These are phyloP conservation scores for Urocolius indicus DNA, from an alignment of 2,113 vertebrate genomes.

Conservation along the genomic window DNA sequence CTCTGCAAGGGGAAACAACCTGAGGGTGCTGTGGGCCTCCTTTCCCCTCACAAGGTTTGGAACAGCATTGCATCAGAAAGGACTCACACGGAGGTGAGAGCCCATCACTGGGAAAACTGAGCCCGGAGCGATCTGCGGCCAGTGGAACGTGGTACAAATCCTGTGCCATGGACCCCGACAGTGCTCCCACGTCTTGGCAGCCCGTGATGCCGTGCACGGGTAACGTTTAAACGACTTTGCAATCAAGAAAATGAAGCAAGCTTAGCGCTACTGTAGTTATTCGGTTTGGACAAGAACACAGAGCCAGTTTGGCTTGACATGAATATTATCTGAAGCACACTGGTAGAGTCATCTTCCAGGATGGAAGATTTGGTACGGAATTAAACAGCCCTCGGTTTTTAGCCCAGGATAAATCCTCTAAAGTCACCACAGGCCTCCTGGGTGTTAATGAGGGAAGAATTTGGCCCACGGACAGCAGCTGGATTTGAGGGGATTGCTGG, in stretches of 20 bases:
- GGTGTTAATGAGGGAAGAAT: not conserved
- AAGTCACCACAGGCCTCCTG: not conserved
- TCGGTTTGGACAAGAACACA: accelerated
- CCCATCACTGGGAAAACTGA: not conserved
- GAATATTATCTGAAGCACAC: not conserved
- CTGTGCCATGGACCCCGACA: accelerated
- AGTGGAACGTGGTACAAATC: accelerated
- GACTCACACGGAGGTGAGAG: accelerated
- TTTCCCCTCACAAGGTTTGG: too few species aligned
- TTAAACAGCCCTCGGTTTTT: not conserved
- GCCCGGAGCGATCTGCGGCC: not conserved
- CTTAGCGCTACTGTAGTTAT: not conserved
- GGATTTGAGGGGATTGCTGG: not conserved
- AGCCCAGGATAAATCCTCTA: not conserved
- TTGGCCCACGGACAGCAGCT: not conserved
- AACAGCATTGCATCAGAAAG: accelerated
- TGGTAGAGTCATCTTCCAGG: not conserved
- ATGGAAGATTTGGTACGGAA: not conserved
- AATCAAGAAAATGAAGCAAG: not conserved
- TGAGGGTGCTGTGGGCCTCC: accelerated
- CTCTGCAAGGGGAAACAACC: not conserved
- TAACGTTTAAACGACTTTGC: not conserved
- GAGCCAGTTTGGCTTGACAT: not conserved
- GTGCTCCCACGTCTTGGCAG: accelerated
- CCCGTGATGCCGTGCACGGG: accelerated